phyloP scores from a whole-genome alignment of 2,888 invertebrate genomes.

The Bruchidius siliquastri region DNA sequence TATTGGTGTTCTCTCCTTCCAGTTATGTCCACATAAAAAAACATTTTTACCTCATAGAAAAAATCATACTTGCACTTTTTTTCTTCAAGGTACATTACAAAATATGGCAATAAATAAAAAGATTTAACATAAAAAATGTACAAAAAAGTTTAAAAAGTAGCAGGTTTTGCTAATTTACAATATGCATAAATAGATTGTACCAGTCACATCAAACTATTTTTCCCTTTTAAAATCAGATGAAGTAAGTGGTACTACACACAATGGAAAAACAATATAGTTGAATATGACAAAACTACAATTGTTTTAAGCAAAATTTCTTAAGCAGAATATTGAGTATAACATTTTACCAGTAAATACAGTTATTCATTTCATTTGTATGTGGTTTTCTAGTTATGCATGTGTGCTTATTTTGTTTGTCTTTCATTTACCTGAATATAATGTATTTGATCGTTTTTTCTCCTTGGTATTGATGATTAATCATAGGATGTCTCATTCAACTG shows the following conservation, averaged over 20 bases:
- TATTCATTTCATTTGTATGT: no score
- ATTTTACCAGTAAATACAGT: no score
- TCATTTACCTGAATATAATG: no score
- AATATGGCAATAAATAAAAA: slow-evolving; percentile 25
- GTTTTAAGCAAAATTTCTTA: not conserved
- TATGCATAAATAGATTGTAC: slow-evolving; percentile 9
- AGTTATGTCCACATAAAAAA: slow-evolving; percentile 6
- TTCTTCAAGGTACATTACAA: slow-evolving; percentile 7
- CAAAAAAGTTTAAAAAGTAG: not conserved
- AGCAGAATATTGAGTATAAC: not conserved
- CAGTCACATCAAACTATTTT: not conserved
- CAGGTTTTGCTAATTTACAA: not conserved
- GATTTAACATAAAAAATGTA: slow-evolving; percentile 3
- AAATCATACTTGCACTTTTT: slow-evolving; percentile 4
- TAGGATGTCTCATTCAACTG: not conserved
- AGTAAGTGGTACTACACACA: not conserved
- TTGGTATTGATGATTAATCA: no score
- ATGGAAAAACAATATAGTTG: not conserved
- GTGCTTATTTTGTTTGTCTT: no score
- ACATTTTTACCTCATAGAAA: slow-evolving; percentile 4
- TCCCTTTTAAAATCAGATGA: not conserved
- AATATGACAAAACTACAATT: not conserved
- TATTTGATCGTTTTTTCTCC: no score
- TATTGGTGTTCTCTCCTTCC: slow-evolving; percentile 25
- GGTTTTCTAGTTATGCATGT: no score